These are phyloP conservation scores for Gortyna flavago DNA, from an alignment of 2,888 invertebrate species.

Conservation along the genomic window DNA sequence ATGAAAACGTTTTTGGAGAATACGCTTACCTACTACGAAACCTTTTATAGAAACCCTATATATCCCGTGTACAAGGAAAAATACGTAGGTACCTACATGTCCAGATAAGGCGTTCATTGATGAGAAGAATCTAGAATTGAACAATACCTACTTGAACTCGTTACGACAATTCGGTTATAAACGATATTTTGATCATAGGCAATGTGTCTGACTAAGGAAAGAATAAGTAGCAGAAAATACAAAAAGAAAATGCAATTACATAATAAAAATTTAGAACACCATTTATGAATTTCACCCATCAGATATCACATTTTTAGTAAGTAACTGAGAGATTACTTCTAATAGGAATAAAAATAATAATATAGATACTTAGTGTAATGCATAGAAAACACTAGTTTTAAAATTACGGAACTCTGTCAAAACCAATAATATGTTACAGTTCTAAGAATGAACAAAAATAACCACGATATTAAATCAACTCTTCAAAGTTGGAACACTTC, in stretches of 20 bases:
- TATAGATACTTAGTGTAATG: not conserved
- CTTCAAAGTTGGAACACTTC: constrained; percentile 26
- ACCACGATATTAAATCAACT: constrained; percentile 46
- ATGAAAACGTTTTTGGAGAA: not conserved
- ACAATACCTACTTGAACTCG: not conserved
- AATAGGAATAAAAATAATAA: not conserved
- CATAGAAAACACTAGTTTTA: not conserved
- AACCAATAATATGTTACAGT: not conserved
- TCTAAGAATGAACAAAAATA: not conserved
- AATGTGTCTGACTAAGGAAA: not conserved
- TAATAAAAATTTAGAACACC: not conserved
- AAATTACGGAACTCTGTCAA: not conserved
- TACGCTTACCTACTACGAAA: not conserved
- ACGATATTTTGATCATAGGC: too few relatives aligned
- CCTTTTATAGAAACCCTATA: too few relatives aligned
- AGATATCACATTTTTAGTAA: not conserved
- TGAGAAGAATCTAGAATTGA: not conserved
- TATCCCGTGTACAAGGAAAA: constrained; percentile 11
- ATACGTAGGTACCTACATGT: not conserved
- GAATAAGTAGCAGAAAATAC: not conserved
- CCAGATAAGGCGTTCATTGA: not conserved
- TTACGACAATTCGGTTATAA: not conserved
- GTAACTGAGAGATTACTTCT: not conserved
- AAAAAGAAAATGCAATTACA: not conserved
- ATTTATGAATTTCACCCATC: not conserved